Base-by-base conservation (phyloP, 2,888 invertebrate species). In the Seladonia tumulorum region DNA sequence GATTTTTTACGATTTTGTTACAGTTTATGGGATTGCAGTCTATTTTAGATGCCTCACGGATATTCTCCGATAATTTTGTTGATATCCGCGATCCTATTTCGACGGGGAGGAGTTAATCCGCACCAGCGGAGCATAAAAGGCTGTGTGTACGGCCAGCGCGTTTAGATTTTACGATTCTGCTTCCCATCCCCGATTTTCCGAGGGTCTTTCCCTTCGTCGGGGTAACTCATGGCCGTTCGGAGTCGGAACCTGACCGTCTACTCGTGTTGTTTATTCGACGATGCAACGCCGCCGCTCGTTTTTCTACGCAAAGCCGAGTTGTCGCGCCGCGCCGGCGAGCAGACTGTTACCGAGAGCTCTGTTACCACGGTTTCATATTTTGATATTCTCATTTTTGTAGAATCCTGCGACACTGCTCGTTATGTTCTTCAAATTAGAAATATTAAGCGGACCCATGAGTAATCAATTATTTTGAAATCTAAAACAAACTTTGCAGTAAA, bases 191-290 rank as follows among this genome's bases (percentile, higher is more conserved):
- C 14, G 39, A 3, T 25, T 57, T 57, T n/a, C 75, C 68, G 16
- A 39, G n/a, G 12, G 22, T 49, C 74, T 57, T n/a, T 47, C 49
- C 18, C 63, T 47, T 75, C 63, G 10, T 35, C 14, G 47, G 49
- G 47, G n/a, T 57, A 76, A 76, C 76, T 63, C 66, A 76, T 68
- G 81, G 35, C 53, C 16, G 12, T 35, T 49, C 42, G 39, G 63
- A 72, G 79, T 78, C 63, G 78, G 75, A 82, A 85, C 35, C 57
- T 14, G 76, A 60, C 49, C 16, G 72, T 53, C 75, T 35, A 29
- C 68, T 73, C 29, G 29, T n/a, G 68, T 85, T 79, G 83, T 85
- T 83, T 76, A 79, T 76, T 60, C 60, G 76, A 72, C 42, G 57
- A 5, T 42, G 68, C 79, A 60, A 49, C 35, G 68, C 22, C 73